Conservation (phyloP, 2,888 invertebrate species). For the Euplexia lucipara region DNA sequence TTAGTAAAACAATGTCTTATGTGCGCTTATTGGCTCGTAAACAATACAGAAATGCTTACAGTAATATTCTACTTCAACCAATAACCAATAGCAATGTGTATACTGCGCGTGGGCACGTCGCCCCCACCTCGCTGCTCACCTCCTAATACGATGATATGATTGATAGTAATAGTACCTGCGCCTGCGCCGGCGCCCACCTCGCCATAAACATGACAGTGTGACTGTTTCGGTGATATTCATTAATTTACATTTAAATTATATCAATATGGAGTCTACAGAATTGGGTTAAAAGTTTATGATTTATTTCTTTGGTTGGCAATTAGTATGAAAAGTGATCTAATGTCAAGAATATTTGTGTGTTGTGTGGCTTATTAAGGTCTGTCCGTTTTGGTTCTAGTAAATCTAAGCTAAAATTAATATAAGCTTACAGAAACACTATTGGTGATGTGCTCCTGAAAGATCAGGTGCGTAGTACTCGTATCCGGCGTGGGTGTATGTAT, state of each 20-base stretch:
- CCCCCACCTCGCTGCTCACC: slow-evolving; percentile 33
- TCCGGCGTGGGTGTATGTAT: too few relatives aligned
- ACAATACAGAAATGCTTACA: background rate
- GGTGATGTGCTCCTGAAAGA: too few relatives aligned
- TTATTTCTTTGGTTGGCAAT: slow-evolving; percentile 20
- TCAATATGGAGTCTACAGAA: slow-evolving; percentile 40
- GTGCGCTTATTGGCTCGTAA: slow-evolving; percentile 2
- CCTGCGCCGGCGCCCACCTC: slow-evolving; percentile 42
- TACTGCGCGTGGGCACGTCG: slow-evolving; percentile 45
- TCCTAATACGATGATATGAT: slow-evolving; percentile 52
- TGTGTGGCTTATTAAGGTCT: slow-evolving; percentile 9
- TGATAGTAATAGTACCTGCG: slow-evolving; percentile 25
- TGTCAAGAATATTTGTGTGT: slow-evolving; percentile 12
- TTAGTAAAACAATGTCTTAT: background rate
- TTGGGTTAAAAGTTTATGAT: slow-evolving; percentile 40
- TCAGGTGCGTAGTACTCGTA: too few relatives aligned
- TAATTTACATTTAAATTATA: slow-evolving; percentile 58
- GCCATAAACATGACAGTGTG: slow-evolving; percentile 34
- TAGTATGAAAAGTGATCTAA: slow-evolving; percentile 4
- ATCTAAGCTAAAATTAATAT: background rate
- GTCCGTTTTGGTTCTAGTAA: background rate
- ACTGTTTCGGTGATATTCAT: slow-evolving; percentile 43
- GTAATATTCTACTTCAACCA: slow-evolving; percentile 6
- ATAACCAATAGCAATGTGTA: slow-evolving; percentile 36
- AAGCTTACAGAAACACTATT: background rate